Conservation (phyloP, 1,140 invertebrate genomes). For the Philotrypesis tridentata region DNA sequence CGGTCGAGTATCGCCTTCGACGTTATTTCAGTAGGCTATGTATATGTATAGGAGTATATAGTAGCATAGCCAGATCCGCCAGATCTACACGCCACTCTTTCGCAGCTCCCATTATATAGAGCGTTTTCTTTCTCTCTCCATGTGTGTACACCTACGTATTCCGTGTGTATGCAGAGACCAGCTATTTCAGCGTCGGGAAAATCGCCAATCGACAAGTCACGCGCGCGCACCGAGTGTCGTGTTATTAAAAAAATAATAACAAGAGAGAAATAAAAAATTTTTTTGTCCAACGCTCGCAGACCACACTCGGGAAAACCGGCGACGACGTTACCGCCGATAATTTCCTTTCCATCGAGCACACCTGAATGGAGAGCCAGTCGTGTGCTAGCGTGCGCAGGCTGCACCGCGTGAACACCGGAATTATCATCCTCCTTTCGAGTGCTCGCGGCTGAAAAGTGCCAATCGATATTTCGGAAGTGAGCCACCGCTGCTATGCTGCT, state of each 20-base stretch:
- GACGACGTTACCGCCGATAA: too few species aligned
- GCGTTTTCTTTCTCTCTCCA: neutral
- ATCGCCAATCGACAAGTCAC: too few species aligned
- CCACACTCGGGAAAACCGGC: too few species aligned
- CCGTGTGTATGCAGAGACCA: neutral
- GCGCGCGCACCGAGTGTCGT: too few species aligned
- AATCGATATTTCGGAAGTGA: neutral
- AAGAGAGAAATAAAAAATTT: too few species aligned
- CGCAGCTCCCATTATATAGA: neutral
- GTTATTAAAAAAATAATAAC: too few species aligned
- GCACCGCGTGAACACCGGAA: neutral
- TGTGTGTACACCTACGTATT: neutral
- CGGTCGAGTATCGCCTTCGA: conserved; percentile 17
- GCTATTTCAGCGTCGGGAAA: too few species aligned
- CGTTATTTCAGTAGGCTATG: neutral
- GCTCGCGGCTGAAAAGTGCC: neutral
- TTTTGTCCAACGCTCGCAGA: too few species aligned
- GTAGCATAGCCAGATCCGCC: neutral
- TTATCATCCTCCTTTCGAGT: neutral
- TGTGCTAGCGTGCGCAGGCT: neutral
- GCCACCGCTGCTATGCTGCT: too few species aligned
- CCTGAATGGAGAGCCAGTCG: too few species aligned
- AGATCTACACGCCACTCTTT: neutral
- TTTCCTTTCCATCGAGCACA: too few species aligned
- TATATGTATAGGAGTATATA: neutral